These are phyloP conservation scores for Charanyca ferruginea DNA, from an alignment of 2,888 invertebrate genomes.

Conservation along the genomic window DNA sequence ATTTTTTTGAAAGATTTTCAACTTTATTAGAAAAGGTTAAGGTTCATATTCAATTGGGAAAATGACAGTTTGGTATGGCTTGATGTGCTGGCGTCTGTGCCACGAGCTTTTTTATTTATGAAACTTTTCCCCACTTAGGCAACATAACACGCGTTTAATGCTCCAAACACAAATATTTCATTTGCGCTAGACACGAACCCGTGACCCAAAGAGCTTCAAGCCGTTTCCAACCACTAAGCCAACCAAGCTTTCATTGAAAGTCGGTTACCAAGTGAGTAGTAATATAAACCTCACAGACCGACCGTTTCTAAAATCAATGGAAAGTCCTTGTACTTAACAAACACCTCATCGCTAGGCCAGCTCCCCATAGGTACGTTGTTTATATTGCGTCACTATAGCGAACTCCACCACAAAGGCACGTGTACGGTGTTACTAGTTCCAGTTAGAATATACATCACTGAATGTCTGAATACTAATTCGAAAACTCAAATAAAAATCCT, in stretches of 20 bases:
- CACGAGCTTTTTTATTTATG: too few relatives aligned
- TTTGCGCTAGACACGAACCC: background rate
- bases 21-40: too few relatives aligned
- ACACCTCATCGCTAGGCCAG: constrained; percentile 7
- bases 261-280: background rate
- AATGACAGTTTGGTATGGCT: too few relatives aligned
- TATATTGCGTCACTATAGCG: constrained; percentile 5
- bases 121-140: too few relatives aligned
- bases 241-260: background rate
- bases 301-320: constrained; percentile 30
- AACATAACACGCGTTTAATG: too few relatives aligned
- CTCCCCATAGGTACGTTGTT: background rate
- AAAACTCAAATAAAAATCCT: constrained; percentile 19
- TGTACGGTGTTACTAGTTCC: background rate
- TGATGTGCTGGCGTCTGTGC: too few relatives aligned
- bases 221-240: background rate
- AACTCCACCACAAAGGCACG: background rate
- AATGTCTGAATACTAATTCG: constrained; percentile 13
- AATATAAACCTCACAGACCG: background rate
- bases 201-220: background rate
- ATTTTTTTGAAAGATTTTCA: too few relatives aligned
- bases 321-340: constrained; percentile 20
- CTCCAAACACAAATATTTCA: background rate
- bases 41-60: too few relatives aligned
- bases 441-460: background rate